Base-by-base conservation (phyloP, 2,888 invertebrate genomes). In the Heliconius sara region DNA sequence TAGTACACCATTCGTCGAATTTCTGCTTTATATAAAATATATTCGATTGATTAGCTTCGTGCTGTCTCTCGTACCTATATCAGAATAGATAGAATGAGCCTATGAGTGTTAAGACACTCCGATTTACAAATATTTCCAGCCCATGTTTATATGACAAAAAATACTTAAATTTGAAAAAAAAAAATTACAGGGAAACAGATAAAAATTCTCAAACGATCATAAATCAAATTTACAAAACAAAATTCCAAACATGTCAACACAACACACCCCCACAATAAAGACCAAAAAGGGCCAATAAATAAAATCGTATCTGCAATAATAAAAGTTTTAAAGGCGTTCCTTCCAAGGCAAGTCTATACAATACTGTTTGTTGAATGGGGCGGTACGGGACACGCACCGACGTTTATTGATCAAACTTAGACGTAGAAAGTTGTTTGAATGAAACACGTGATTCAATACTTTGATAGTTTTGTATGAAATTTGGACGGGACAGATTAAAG, bases 321-420 rank as follows among this genome's bases (percentile, higher is more conserved):
- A 73, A 73, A 73, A 72, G 19, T 57, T 72, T n/a, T 13, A 57
- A 72, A 60, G 60, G 34, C 57, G 57, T 73, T 25, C 34, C 27
- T 60, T n/a, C 73, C 0, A n/a, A 34, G 13, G 10, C 65, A 73
- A 71, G 43, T 25, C 57, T 68, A 39, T 39, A 30, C 3, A 30
- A n/a, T 30, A 81, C 76, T 78, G 67, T 65, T 72, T 70, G 74
- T n/a, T 74, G 71, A 79, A 81, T 81, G 81, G 80, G 78, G 76
- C 82, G 79, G 74, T 78, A 76, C 79, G 80, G 76, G 82, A 77
- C 82, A 83, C 83, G 83, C 80, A 78, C 71, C 74, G 79, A 79
- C 74, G 67, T 71, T 78, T 83, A 83, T 83, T 81, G 83, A 83
- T 83, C 83, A 83, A 83, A 83, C 83, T 78, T 79, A 74, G 80